A percentile compares a stretch with the other conserved stretches of the same genome.
Conservation (phyloP, 2,888 invertebrate genomes). For the Eupeodes latifasciatus region DNA sequence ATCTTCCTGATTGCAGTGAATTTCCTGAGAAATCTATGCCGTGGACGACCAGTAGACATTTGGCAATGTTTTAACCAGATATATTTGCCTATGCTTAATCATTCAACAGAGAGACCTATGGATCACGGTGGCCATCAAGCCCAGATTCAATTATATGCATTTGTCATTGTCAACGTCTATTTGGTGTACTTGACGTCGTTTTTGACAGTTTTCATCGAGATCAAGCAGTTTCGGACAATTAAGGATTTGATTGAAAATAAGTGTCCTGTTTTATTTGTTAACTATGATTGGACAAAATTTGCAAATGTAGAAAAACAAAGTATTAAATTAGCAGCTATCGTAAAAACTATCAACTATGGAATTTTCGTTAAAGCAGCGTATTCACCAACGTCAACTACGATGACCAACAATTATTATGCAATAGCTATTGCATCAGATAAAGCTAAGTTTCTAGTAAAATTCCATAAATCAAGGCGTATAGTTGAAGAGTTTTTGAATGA, state of each 20-base stretch:
- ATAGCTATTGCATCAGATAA: slow-evolving; percentile 3
- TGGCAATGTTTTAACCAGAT: slow-evolving; percentile 35
- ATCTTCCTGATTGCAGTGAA: background rate
- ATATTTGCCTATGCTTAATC: background rate
- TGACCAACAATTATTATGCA: background rate
- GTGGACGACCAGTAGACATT: background rate
- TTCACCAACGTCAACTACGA: background rate
- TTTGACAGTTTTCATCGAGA: slow-evolving; percentile 33
- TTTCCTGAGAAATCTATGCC: background rate
- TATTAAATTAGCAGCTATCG: background rate
- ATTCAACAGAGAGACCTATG: background rate
- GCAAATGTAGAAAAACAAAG: background rate
- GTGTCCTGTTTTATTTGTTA: slow-evolving; percentile 13
- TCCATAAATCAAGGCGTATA: background rate
- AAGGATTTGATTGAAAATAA: slow-evolving; percentile 46
- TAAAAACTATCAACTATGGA: background rate
- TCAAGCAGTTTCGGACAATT: slow-evolving; percentile 26
- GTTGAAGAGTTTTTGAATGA: background rate
- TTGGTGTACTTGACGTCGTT: slow-evolving; percentile 33
- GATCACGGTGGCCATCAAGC: slow-evolving; percentile 4
- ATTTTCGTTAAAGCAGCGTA: background rate
- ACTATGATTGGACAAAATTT: background rate
- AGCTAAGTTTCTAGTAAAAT: background rate
- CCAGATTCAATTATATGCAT: slow-evolving; percentile 18
- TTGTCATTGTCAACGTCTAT: slow-evolving; percentile 26